Base-by-base conservation (phyloP, 2,113 vertebrate genomes). In the Gallinago undulata region DNA sequence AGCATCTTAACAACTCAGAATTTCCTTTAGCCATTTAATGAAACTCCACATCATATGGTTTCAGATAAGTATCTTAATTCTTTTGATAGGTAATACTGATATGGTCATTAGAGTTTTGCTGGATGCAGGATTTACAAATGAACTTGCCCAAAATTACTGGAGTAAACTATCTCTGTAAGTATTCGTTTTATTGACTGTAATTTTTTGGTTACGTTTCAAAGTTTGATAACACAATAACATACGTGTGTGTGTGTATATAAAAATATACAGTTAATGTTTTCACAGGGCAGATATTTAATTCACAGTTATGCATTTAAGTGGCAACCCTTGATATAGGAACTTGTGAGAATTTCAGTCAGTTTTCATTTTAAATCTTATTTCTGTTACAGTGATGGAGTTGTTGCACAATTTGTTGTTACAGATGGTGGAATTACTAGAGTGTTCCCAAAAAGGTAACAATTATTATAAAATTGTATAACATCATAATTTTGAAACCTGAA, bases 371-470 rank as follows among this genome's bases (percentile, higher is more conserved):
- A 70, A 35, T 78, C 69, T 91, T 95, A 8, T 95, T 77, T 97
- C 95, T 92, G 63, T 48, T 96, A 48, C 96, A 99, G 99, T 39
- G 97, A 98, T 57, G 99, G 99, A 95, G 98, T 99, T 74, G 97
- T 98, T 89, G 99, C 99, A 68, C 98, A 98, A 62, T 99, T 99
- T 97, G 99, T 99, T 70, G 98, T 99, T 91, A 99, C 99, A 47
- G 99, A 99, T 97, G 99, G 99, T 92, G 99, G 99, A 92, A 99
- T 99, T 96, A 99, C 99, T 79, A 98, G 99, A 98, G 98, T 99
- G 81, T 99, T 98, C 96, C 99, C 99, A 2, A 99, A 98, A 98
- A 99, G 98, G 99, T 99, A 98, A 97, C 94, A 63, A 30, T 86
- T 80, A 55, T 17, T 94, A n/a, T 41, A 68, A 87, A 53, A 59